Evolutionary conservation across 2,113 vertebrate species (phyloP).

Genomic region (Cynopterus brachyotis): DNA sequence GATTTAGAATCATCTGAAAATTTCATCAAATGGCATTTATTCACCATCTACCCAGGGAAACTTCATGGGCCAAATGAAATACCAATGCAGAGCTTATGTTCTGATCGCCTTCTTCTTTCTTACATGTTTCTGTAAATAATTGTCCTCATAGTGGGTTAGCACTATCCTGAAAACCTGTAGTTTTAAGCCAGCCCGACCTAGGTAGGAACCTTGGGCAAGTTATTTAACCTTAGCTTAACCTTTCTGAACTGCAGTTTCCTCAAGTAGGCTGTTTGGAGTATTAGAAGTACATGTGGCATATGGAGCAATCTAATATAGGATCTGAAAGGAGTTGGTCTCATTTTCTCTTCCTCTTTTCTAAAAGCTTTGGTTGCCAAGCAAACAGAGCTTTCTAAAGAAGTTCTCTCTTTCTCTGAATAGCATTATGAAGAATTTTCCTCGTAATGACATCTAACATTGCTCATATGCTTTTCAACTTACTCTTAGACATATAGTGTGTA

Average conservation of each 20-base stretch:
- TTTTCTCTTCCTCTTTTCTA: not conserved
- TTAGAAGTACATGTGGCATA: not conserved
- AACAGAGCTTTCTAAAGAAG: not conserved
- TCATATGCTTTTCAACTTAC: not conserved
- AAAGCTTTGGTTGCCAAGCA: not conserved
- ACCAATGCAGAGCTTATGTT: not conserved
- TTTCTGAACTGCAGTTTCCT: not conserved
- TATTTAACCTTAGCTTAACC: not conserved
- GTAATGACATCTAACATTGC: not conserved
- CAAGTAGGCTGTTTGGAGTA: not conserved
- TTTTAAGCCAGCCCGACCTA: not conserved
- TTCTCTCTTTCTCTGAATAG: not conserved
- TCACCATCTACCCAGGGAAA: conserved; percentile 52
- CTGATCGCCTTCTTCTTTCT: not conserved
- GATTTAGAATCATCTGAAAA: conserved; percentile 70
- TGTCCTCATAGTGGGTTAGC: not conserved
- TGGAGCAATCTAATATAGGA: not conserved
- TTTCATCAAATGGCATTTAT: conserved; percentile 59
- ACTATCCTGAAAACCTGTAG: not conserved
- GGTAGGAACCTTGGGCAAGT: not conserved
- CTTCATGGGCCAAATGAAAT: conserved; percentile 54
- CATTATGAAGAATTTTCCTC: not conserved
- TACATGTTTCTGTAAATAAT: conserved; percentile 4
- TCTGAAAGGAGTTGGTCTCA: not conserved
- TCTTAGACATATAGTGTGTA: not conserved